phyloP scores from a whole-genome alignment of 2,888 invertebrate species.

The Dendrolimus pini region DNA sequence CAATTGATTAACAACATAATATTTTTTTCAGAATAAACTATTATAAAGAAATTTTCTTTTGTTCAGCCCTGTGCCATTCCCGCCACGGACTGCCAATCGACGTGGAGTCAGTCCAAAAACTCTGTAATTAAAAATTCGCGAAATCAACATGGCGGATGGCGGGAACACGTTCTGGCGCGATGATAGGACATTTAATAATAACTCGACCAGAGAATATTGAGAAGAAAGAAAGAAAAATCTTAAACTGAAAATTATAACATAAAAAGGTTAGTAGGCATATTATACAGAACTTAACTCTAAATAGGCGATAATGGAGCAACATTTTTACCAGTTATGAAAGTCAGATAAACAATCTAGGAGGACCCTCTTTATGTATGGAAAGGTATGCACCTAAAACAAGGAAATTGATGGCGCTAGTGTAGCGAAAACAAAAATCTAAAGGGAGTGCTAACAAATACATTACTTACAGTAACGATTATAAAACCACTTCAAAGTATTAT shows the following conservation, averaged over 20 bases:
- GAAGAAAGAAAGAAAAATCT: background rate
- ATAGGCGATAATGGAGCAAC: background rate
- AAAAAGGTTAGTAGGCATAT: background rate
- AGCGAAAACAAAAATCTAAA: no score
- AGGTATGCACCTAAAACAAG: no score
- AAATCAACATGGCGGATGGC: slow-evolving; percentile 18
- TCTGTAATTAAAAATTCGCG: slow-evolving; percentile 22
- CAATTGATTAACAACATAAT: no score
- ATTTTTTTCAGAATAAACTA: no score
- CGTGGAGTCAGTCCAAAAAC: slow-evolving; percentile 12
- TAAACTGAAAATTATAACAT: background rate
- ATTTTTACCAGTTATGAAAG: background rate
- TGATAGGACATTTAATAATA: background rate
- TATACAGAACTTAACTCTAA: background rate
- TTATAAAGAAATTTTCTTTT: background rate
- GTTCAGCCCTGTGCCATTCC: background rate
- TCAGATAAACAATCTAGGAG: background rate
- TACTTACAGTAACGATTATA: no score
- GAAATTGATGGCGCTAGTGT: no score
- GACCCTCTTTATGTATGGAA: no score
- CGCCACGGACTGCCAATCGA: background rate
- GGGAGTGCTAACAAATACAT: no score
- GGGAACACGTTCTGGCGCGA: background rate
- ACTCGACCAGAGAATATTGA: background rate
- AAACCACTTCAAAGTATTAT: no score